Conservation (phyloP, 2,888 invertebrate genomes). For the Drosophila trichaetosa region DNA sequence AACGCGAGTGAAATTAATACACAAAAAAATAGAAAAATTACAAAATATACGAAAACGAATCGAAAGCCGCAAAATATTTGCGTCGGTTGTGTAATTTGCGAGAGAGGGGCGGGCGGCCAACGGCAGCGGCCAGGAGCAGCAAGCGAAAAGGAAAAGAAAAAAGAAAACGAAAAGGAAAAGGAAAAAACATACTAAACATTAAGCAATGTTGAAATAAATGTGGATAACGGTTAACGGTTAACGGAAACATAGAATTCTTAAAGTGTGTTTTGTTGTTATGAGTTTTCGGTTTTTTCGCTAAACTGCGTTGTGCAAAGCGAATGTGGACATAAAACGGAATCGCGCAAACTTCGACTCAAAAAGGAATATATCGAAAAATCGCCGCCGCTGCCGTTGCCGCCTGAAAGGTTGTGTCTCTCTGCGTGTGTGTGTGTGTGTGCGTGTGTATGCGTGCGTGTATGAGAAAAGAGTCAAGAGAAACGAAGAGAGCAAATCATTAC, state of each 20-base stretch:
- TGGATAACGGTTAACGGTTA: constrained; percentile 12
- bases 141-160: constrained; percentile 14
- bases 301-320: constrained; percentile 56
- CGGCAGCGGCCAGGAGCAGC: constrained; percentile 66
- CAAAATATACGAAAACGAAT: constrained; percentile 3
- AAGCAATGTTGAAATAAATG: constrained; percentile 12
- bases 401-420: constrained; percentile 36
- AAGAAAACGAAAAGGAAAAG: not conserved
- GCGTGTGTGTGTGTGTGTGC: constrained; percentile 18
- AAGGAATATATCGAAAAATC: constrained; percentile 52
- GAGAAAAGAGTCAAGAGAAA: constrained; percentile 22
- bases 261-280: constrained; percentile 41
- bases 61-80: constrained; percentile 42
- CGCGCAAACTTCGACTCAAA: constrained; percentile 44
- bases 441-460: constrained; percentile 1
- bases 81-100: constrained; percentile 71
- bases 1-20: constrained; percentile 58
- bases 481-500: constrained; percentile 31
- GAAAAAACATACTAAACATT: constrained; percentile 8
- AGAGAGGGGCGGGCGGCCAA: constrained; percentile 50
- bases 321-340: constrained; percentile 64
- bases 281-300: constrained; percentile 50
- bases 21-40: not conserved
- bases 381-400: constrained; percentile 76
- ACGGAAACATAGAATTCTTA: constrained; percentile 19